phyloP scores from a whole-genome alignment of 2,888 invertebrate species.

The Phragmatobia fuliginosa region DNA sequence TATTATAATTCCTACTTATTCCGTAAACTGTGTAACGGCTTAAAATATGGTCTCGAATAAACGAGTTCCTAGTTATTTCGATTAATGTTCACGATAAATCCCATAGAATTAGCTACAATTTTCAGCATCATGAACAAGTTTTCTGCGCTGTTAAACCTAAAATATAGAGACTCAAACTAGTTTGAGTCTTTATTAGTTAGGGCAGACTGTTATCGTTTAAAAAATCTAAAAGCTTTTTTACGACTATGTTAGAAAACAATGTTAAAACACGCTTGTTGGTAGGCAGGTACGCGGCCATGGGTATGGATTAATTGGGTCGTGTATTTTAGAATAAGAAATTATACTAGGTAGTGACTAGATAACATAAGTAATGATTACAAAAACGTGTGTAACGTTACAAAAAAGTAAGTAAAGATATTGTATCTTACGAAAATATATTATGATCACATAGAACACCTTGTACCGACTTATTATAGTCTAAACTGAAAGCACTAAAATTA shows the following conservation, averaged over 20 bases:
- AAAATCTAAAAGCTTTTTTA: background rate
- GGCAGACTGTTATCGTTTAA: background rate
- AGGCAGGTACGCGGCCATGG: background rate
- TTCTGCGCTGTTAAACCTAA: background rate
- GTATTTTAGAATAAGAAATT: no score
- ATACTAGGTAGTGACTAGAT: background rate
- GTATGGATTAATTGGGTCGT: background rate
- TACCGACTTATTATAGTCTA: background rate
- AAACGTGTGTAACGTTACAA: background rate
- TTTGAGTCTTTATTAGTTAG: background rate
- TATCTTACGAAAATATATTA: background rate
- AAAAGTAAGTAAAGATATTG: background rate
- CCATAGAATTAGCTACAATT: background rate
- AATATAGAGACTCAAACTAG: background rate
- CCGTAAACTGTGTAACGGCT: constrained; percentile 44
- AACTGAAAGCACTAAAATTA: background rate
- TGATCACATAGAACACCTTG: background rate
- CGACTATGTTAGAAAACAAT: background rate
- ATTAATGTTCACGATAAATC: background rate
- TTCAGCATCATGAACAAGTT: background rate
- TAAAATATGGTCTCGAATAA: background rate
- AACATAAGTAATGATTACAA: background rate
- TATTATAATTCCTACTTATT: constrained; percentile 45
- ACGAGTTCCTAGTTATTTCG: background rate
- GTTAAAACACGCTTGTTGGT: background rate